Conservation (phyloP, 1,140 invertebrate species). For the Drosophila sp. region DNA sequence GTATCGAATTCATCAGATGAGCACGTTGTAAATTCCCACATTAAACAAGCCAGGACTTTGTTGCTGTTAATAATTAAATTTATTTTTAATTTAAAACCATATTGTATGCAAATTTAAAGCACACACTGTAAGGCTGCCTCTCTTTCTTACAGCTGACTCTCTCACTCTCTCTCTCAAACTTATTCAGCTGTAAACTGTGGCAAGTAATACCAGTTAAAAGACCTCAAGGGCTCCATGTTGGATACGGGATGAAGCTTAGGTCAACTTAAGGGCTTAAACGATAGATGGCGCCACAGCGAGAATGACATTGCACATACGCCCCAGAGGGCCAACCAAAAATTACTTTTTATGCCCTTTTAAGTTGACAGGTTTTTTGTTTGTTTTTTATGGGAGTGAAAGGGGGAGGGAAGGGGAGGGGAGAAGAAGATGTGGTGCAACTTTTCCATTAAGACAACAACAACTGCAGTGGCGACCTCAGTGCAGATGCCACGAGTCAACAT, state of each 20-base stretch:
- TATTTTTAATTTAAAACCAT: slow-evolving; percentile 2
- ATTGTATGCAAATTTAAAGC: slow-evolving; percentile 11
- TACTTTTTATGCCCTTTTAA: slow-evolving; percentile 73
- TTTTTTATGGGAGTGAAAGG: not conserved
- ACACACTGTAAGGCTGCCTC: not conserved
- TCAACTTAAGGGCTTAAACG: slow-evolving; percentile 33
- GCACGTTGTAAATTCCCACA: not conserved
- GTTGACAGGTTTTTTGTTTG: slow-evolving; percentile 47
- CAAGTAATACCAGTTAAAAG: slow-evolving; percentile 34
- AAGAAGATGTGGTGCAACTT: slow-evolving; percentile 46
- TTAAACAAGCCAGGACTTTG: not conserved
- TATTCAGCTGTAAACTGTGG: slow-evolving; percentile 1
- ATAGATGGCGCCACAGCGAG: slow-evolving; percentile 34
- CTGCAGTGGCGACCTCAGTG: slow-evolving; percentile 28
- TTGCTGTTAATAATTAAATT: not conserved
- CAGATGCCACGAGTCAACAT: slow-evolving; percentile 64
- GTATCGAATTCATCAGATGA: not conserved
- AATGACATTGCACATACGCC: slow-evolving; percentile 61
- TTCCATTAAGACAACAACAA: slow-evolving; percentile 68
- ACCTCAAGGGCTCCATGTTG: slow-evolving; percentile 16
- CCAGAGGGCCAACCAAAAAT: slow-evolving; percentile 62
- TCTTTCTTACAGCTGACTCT: not conserved
- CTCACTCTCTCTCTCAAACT: not conserved
- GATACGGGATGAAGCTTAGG: slow-evolving; percentile 5
- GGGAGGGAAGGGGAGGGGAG: not conserved